phyloP scores from a whole-genome alignment of 2,113 vertebrate genomes.

The Crotalus horridus region DNA sequence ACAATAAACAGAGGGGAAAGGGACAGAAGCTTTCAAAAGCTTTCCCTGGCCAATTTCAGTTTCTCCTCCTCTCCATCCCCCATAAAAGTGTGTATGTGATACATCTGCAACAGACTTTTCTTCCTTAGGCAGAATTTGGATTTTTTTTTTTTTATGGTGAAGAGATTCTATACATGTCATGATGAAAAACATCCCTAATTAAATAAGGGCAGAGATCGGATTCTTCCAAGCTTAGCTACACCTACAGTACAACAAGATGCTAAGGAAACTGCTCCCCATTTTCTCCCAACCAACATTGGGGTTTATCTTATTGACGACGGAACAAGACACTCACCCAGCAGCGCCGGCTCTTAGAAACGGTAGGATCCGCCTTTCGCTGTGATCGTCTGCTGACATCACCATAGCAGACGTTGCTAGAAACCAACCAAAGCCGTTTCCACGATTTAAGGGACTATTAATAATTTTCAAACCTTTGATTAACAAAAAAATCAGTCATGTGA shows the following conservation, averaged over 20 bases:
- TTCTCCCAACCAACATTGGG: neutral
- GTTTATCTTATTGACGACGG: neutral
- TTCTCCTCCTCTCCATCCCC: neutral
- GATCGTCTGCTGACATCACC: conserved; percentile 18
- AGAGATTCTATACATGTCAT: neutral
- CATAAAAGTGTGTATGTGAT: neutral
- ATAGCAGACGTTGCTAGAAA: neutral
- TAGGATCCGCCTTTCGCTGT: neutral
- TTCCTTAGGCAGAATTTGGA: neutral
- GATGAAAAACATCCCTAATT: neutral
- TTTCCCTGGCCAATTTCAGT: neutral
- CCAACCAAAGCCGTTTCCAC: conserved; percentile 17
- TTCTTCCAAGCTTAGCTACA: neutral
- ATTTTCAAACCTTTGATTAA: conserved; percentile 19
- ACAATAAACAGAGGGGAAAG: neutral
- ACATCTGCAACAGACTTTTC: neutral
- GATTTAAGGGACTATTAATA: conserved; percentile 30
- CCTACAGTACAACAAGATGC: neutral
- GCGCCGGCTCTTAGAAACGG: neutral
- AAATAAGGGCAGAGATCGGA: neutral
- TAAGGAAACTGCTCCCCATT: neutral
- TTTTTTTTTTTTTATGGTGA: neutral
- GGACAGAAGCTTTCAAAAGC: neutral
- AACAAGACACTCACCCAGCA: neutral
- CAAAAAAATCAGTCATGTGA: neutral